These are phyloP conservation scores for Pangasius djambal DNA, from an alignment of 2,797 vertebrate genomes.

Conservation along the genomic window DNA sequence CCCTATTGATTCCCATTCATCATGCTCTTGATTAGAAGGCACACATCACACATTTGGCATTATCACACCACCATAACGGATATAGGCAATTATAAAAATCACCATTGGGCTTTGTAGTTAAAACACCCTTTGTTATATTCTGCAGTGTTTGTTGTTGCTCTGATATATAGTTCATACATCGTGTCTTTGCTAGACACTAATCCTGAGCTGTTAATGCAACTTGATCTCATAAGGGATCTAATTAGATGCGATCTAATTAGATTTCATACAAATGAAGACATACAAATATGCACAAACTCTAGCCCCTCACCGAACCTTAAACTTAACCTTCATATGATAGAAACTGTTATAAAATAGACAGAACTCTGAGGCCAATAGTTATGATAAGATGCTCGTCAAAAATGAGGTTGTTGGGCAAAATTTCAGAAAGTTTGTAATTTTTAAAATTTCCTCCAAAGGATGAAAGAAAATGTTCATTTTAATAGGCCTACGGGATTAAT, in stretches of 20 bases:
- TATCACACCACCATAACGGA: neutral
- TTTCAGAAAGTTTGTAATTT: neutral
- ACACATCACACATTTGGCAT: neutral
- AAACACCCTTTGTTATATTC: neutral
- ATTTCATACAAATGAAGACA: neutral
- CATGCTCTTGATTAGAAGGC: slow-evolving; percentile 28
- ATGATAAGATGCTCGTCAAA: neutral
- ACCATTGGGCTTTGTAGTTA: neutral
- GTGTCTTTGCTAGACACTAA: neutral
- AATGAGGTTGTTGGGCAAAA: neutral
- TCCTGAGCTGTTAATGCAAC: neutral
- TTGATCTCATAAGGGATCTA: neutral
- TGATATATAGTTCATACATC: neutral
- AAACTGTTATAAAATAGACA: neutral
- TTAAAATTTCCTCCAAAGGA: neutral
- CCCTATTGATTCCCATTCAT: slow-evolving; percentile 37
- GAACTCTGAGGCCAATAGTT: neutral
- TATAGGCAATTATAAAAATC: neutral
- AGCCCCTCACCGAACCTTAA: neutral
- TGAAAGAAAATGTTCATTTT: neutral
- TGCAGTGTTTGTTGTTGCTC: neutral
- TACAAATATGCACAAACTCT: neutral
- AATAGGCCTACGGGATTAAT: too few species aligned
- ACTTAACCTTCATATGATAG: too few species aligned
- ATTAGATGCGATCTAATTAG: neutral